Conservation (phyloP, 2,113 vertebrate species). For the Diphyllodes magnificus region DNA sequence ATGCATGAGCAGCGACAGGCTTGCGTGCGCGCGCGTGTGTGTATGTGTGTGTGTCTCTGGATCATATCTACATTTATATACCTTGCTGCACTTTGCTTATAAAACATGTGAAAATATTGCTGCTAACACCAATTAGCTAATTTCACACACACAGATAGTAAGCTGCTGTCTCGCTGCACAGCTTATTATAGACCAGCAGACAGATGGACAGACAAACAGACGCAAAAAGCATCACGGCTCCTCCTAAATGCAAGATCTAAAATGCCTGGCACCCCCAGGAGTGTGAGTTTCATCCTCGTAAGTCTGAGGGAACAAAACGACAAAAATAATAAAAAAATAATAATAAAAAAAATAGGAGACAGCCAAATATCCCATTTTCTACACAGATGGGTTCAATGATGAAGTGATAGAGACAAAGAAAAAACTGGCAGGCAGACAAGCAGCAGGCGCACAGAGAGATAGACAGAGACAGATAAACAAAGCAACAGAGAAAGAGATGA, state of each 20-base stretch:
- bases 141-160: constrained; percentile 78
- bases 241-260: constrained; percentile 63
- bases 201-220: constrained; percentile 77
- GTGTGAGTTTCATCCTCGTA: constrained; percentile 47
- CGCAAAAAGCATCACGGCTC: constrained; percentile 56
- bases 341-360: constrained; percentile 22
- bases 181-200: constrained; percentile 72
- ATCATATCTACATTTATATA: constrained; percentile 85
- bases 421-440: constrained; percentile 70
- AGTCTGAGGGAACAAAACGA: constrained; percentile 57
- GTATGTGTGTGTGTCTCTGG: constrained; percentile 69
- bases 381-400: constrained; percentile 69
- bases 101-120: constrained; percentile 87
- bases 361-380: constrained; percentile 64
- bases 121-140: constrained; percentile 85
- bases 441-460: constrained; percentile 61
- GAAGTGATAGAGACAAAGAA: constrained; percentile 74
- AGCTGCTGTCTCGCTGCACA: constrained; percentile 74
- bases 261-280: constrained; percentile 61
- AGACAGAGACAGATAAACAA: constrained; percentile 64
- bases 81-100: constrained; percentile 84
- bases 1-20: constrained; percentile 82
- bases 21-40: constrained; percentile 5
- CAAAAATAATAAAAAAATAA: neutral
- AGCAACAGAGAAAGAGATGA: constrained; percentile 54